Percentiles rank a stretch among this genome's conserved stretches.
These are phyloP conservation scores for Corbicula japonica DNA, from an alignment of 2,888 invertebrate species.

Conservation along the genomic window DNA sequence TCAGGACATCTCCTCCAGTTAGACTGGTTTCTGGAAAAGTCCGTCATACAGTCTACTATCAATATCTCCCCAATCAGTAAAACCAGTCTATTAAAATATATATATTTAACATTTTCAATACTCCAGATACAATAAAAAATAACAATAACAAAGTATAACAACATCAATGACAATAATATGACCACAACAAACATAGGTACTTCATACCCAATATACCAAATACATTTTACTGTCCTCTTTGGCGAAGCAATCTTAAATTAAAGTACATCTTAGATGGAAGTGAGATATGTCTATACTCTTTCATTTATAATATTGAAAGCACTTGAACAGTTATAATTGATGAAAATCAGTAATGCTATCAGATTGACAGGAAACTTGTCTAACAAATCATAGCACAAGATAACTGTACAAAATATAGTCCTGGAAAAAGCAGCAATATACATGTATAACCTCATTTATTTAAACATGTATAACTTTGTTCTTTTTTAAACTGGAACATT, in stretches of 20 bases:
- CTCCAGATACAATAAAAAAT: not conserved
- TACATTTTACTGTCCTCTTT: not conserved
- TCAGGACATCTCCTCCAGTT: constrained; percentile 53
- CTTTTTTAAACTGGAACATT: too few relatives aligned
- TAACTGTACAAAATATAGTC: too few relatives aligned
- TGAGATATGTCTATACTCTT: too few relatives aligned
- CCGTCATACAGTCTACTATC: constrained; percentile 60
- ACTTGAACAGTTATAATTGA: too few relatives aligned
- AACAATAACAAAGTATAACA: not conserved
- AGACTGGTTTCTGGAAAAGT: constrained; percentile 61
- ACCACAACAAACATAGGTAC: not conserved
- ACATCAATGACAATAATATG: constrained; percentile 1
- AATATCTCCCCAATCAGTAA: constrained; percentile 26
- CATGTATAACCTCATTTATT: too few relatives aligned
- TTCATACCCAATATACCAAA: not conserved
- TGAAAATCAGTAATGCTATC: too few relatives aligned
- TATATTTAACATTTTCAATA: not conserved
- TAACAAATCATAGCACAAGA: too few relatives aligned
- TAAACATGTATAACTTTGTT: too few relatives aligned
- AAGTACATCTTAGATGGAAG: too few relatives aligned
- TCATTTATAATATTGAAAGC: too few relatives aligned
- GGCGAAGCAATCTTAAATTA: not conserved
- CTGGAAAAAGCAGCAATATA: too few relatives aligned
- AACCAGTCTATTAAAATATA: constrained; percentile 42
- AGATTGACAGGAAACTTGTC: too few relatives aligned